Evolutionary conservation across 2,113 vertebrate species (phyloP).

Genomic region (Natator depressus): DNA sequence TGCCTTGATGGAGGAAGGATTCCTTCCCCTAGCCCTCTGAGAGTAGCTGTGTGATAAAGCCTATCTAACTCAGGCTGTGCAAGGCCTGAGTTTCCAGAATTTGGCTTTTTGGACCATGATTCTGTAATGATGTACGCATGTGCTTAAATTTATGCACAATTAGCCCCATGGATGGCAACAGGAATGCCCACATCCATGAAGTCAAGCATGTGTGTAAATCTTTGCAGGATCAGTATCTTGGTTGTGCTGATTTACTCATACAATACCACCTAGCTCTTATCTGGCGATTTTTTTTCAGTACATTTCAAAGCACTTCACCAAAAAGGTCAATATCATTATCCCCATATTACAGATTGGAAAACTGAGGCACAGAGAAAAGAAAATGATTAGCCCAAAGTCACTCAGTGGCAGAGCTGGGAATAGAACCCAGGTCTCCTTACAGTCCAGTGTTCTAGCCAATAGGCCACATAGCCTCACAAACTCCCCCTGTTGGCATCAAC

Average conservation of each 20-base stretch:
- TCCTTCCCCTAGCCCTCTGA: not conserved
- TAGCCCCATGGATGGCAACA: not conserved
- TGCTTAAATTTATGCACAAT: not conserved
- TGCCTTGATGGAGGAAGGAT: not conserved
- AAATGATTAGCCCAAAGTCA: not conserved
- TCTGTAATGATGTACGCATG: not conserved
- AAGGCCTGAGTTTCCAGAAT: not conserved
- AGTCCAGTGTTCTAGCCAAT: too few relatives aligned
- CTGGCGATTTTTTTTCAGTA: not conserved
- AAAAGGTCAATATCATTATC: not conserved
- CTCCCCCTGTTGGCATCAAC: rapidly evolving
- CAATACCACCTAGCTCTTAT: not conserved
- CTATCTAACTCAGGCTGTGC: not conserved
- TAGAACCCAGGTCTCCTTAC: not conserved
- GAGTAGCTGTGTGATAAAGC: not conserved
- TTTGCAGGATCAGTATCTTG: not conserved
- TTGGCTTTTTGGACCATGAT: not conserved
- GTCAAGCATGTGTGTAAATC: not conserved
- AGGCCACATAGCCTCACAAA: rapidly evolving
- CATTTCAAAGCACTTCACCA: not conserved
- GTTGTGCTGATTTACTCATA: too few relatives aligned
- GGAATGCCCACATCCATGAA: not conserved
- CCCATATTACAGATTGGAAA: not conserved
- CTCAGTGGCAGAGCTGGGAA: not conserved
- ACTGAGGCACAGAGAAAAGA: not conserved